Conservation (phyloP, 2,113 vertebrate species). For the Rhynchomys soricoides region DNA sequence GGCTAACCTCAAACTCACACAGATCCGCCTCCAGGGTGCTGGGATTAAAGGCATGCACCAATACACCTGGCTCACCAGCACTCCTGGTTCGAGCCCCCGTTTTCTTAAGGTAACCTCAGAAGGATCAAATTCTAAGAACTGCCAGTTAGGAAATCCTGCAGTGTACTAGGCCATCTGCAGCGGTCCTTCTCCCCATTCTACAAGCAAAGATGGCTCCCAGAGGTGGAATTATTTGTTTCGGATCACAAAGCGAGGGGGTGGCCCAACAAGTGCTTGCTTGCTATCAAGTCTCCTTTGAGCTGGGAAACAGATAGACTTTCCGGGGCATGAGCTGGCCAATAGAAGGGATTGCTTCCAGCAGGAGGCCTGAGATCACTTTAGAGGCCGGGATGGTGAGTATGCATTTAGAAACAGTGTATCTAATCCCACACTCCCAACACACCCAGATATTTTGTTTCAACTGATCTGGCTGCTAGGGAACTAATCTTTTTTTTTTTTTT, state of each 20-base stretch:
- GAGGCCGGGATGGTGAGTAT: not conserved
- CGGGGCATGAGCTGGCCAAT: not conserved
- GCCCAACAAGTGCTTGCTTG: not conserved
- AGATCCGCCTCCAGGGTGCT: no score
- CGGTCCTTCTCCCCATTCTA: not conserved
- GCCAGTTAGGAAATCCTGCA: not conserved
- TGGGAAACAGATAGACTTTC: not conserved
- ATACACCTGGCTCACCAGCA: no score
- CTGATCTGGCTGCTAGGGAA: not conserved
- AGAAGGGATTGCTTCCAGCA: not conserved
- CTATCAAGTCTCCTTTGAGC: not conserved
- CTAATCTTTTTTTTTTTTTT: not conserved
- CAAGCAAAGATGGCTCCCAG: not conserved
- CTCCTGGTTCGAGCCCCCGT: not conserved
- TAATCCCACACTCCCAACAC: not conserved
- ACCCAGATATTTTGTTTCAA: slow-evolving; percentile 14
- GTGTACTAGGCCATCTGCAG: not conserved
- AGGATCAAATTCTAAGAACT: not conserved
- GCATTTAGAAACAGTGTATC: not conserved
- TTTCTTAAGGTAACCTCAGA: not conserved
- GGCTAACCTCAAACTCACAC: no score
- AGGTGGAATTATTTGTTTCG: not conserved
- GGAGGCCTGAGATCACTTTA: not conserved
- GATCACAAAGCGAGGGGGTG: not conserved
- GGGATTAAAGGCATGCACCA: no score